These are phyloP conservation scores for Nipponacmea schrenckii DNA, from an alignment of 2,888 invertebrate genomes.

Conservation along the genomic window DNA sequence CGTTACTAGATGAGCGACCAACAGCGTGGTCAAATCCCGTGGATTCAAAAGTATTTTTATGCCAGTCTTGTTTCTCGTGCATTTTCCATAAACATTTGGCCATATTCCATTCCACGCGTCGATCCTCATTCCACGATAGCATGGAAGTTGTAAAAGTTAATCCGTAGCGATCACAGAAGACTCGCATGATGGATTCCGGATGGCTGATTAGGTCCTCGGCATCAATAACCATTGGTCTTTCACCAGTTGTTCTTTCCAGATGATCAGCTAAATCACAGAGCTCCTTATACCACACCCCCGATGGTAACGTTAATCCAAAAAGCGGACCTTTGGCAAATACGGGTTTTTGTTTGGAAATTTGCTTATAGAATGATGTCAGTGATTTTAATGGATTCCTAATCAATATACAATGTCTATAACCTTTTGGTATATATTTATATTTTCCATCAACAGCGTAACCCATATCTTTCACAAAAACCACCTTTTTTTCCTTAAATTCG, in stretches of 20 bases:
- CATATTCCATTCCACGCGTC: too few relatives aligned
- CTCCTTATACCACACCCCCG: not conserved
- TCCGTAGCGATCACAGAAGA: not conserved
- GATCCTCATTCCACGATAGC: not conserved
- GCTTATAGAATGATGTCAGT: not conserved
- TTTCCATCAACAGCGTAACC: not conserved
- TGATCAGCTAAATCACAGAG: not conserved
- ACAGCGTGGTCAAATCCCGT: too few relatives aligned
- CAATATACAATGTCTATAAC: not conserved
- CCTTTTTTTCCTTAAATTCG: not conserved
- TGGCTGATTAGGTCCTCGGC: not conserved
- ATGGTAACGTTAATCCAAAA: not conserved
- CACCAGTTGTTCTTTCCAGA: not conserved
- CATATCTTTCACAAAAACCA: slow-evolving; percentile 1
- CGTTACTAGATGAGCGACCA: too few relatives aligned
- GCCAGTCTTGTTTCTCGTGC: too few relatives aligned
- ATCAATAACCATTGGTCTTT: not conserved
- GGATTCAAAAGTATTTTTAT: too few relatives aligned
- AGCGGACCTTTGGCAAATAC: not conserved
- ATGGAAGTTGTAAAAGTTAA: not conserved
- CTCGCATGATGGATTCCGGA: not conserved
- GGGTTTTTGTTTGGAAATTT: not conserved
- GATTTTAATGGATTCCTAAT: not conserved
- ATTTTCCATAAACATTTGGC: too few relatives aligned
- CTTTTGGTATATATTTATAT: not conserved